Evolutionary conservation across 1,140 invertebrate species (phyloP), one percentile per base, ranked within the genome.

Genomic region (Drosophila micromelanica): DNA sequence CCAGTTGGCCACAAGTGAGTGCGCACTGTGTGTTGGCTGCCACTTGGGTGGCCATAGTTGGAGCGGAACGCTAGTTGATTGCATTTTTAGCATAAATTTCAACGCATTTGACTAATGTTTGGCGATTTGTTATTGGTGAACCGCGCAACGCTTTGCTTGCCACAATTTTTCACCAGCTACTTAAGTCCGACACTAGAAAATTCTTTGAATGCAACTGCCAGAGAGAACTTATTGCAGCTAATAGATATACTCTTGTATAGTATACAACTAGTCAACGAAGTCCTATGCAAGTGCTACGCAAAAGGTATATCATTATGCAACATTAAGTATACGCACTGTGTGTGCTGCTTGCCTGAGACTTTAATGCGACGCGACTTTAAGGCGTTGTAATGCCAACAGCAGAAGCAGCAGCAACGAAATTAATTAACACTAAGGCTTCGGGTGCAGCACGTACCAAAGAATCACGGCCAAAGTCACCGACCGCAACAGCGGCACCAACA

Each of bases 11-110:
- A 20, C 35, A 45, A 35, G 54, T 40, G 54, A 57, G 49, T 55
- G 48, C 43, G 32, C 55, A 32, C 63, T 17, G 17, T 38, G 52
- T 13, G 13, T 27, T 35, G 13, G n/a, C 62, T 46, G 72, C 67
- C 82, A 89, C 82, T 86, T 86, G 82, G 82, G 82, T 86, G 82
- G 75, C 64, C 72, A 59, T 76, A 69, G 84, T 65, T 87, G 71
- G 68, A 86, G 78, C 82, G 84, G 68, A 89, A 89, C 85, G 80
- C 85, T 69, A 89, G 80, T 74, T 90, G 84, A 89, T 89, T 89
- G 84, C 84, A 89, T 89, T 89, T 89, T 89, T 78, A 90, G 84
- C 84, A 89, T 89, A 89, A 89, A 89, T 89, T 89, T 89, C 79
- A 89, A 89, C 84, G 85, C 85, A 89, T 84, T 89, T 87, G 84